These are phyloP conservation scores for Lemur catta DNA, from an alignment of 2,797 vertebrate species.

Conservation along the genomic window DNA sequence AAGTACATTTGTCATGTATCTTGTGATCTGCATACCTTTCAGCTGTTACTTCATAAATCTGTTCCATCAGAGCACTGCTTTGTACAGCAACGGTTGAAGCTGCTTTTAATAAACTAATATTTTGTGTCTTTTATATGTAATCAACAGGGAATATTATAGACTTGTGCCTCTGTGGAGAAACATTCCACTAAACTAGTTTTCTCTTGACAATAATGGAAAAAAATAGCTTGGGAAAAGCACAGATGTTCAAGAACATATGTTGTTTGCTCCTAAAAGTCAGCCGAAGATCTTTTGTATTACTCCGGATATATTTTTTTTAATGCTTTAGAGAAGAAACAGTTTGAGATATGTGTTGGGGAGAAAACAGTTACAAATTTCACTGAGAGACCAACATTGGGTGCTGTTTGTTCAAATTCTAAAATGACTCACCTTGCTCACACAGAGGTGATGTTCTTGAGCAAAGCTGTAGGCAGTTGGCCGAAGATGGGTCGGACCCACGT, in stretches of 20 bases:
- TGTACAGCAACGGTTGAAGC: slow-evolving; percentile 73
- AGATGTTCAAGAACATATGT: slow-evolving; percentile 77
- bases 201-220: slow-evolving; percentile 75
- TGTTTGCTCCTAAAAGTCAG: slow-evolving; percentile 71
- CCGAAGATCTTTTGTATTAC: slow-evolving; percentile 67
- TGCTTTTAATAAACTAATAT: slow-evolving; percentile 82
- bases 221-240: slow-evolving; percentile 67
- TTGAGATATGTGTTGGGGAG: slow-evolving; percentile 45
- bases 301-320: background rate
- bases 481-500: background rate
- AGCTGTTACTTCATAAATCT: slow-evolving; percentile 79
- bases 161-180: slow-evolving; percentile 76
- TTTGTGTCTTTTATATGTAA: slow-evolving; percentile 80
- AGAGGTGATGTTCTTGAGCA: background rate
- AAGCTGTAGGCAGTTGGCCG: background rate
- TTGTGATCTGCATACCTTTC: slow-evolving; percentile 80
- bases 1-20: slow-evolving; percentile 80
- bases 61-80: slow-evolving; percentile 72
- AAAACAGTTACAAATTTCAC: slow-evolving; percentile 50
- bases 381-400: slow-evolving; percentile 7
- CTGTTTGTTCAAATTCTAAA: slow-evolving; percentile 40
- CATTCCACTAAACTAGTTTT: slow-evolving; percentile 76
- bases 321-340: slow-evolving; percentile 59
- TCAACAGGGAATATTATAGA: slow-evolving; percentile 77
- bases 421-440: background rate